A percentile compares a stretch with the other conserved stretches of the same genome.
Evolutionary conservation across 2,113 vertebrate genomes (phyloP).

Genomic region (Scatophagus argus): DNA sequence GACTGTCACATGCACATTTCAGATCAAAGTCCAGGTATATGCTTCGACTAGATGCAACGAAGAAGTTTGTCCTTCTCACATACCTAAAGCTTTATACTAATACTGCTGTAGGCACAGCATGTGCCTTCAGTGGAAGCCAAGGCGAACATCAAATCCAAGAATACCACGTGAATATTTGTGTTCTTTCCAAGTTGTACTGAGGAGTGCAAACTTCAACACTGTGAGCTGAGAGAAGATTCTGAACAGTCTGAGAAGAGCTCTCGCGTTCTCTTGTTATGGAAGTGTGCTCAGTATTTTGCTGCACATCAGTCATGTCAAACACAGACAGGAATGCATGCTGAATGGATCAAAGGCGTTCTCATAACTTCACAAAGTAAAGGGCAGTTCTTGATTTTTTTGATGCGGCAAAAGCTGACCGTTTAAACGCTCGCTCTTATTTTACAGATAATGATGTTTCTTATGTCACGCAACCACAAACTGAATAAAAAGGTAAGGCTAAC

Average conservation of each 20-base stretch:
- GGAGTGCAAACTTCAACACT: constrained; percentile 16
- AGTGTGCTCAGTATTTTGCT: not conserved
- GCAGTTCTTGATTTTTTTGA: constrained; percentile 2
- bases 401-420: constrained; percentile 18
- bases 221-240: constrained; percentile 7
- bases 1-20: constrained; percentile 6
- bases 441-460: constrained; percentile 21
- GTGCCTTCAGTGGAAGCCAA: constrained; percentile 38
- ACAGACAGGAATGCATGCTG: constrained; percentile 15
- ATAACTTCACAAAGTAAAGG: not conserved
- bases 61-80: constrained; percentile 26
- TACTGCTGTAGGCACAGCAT: constrained; percentile 35
- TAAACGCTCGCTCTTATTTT: not conserved
- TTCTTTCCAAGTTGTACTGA: constrained; percentile 26
- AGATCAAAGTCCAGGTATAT: constrained; percentile 24
- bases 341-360: constrained; percentile 6
- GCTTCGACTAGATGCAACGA: constrained; percentile 26
- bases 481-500: not conserved
- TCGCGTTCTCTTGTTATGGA: constrained; percentile 16
- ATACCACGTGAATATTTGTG: constrained; percentile 25
- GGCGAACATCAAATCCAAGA: constrained; percentile 41
- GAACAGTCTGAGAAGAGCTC: not conserved
- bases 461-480: not conserved
- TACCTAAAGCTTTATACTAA: constrained; percentile 48
- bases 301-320: constrained; percentile 29